A percentile compares a stretch with the other conserved stretches of the same genome.
phyloP scores from a whole-genome alignment of 1,140 invertebrate genomes.

The Nasonia vitripennis region DNA sequence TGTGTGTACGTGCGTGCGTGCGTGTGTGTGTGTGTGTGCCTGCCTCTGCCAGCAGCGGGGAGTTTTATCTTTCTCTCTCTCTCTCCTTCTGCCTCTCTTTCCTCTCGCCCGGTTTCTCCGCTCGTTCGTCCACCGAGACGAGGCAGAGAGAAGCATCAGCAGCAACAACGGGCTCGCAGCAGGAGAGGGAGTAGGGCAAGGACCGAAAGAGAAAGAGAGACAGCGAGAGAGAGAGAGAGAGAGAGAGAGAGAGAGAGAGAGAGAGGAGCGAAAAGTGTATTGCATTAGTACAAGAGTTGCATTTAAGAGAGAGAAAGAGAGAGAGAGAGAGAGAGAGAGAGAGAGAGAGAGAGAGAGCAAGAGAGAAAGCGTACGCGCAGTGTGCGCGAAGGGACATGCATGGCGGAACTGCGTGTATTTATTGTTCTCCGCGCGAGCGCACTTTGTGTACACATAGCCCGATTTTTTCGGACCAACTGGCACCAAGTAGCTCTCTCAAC shows the following conservation, averaged over 20 bases:
- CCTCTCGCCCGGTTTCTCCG: background rate
- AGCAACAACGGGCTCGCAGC: slow-evolving; percentile 66
- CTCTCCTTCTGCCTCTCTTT: slow-evolving; percentile 1
- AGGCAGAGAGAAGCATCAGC: slow-evolving; percentile 34
- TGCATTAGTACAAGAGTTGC: slow-evolving; percentile 74
- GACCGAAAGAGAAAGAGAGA: slow-evolving; percentile 24
- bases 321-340: background rate
- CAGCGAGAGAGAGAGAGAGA: slow-evolving; percentile 13
- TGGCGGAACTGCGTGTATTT: slow-evolving; percentile 57
- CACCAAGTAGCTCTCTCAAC: background rate
- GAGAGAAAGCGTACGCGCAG: slow-evolving; percentile 22
- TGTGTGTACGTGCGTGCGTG: no score
- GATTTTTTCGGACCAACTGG: background rate
- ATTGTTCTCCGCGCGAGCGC: slow-evolving; percentile 58
- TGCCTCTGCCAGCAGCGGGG: background rate
- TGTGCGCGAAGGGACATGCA: slow-evolving; percentile 17
- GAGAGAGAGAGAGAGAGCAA: slow-evolving; percentile 13
- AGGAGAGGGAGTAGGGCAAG: background rate
- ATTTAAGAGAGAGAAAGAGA: slow-evolving; percentile 63
- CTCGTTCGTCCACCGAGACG: background rate
- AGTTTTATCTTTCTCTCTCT: background rate
- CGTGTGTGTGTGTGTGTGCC: background rate
- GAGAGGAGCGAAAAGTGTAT: slow-evolving; percentile 54
- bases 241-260: slow-evolving; percentile 11
- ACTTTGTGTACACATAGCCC: background rate